Base-by-base conservation (phyloP, 2,113 vertebrate species). In the Junco hyemalis region DNA sequence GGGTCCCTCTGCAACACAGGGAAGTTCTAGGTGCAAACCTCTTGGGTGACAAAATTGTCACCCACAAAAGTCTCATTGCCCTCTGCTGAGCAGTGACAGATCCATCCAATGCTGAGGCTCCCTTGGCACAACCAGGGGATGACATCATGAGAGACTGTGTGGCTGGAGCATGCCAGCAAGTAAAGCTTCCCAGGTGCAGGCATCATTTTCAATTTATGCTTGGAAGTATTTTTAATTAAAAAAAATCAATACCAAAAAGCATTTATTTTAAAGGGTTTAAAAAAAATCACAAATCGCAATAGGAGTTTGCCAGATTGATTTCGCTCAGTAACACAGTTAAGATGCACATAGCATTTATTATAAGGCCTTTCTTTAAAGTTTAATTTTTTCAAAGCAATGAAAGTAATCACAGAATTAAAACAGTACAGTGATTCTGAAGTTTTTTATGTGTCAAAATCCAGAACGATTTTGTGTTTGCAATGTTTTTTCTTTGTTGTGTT, bases 221-320 rank as follows among this genome's bases (percentile, higher is more conserved):
- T 95, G 92, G 93, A 95, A 97, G 80, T 95, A 92, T 93, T 97
- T 97, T 97, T 96, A 97, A 98, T 97, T 14, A 94, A 97, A 97
- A 97, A 93, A 95, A 96, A 96, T 97, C 94, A 81, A 96, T 98
- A 97, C 87, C 31, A 22, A 91, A 95, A 97, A 91, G 77, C 96
- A 94, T 97, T 98, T 97, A 96, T 98, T 98, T 97, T 96, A 76
- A 91, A 94, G 85, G 60, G 88, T 97, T 82, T 70, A 24, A 83
- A 92, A 88, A 42, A 97, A 97, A 96, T 93, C 94, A 97, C 96
- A 97, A 88, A 96, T 97, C 8, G 68, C 96, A 95, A 92, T 84
- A 95, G 90, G 93, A 97, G 94, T 97, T 96, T 89, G 81, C 93
- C 96, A 97, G 94, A 96, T 97, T 82, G 93, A 96, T 90, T 97